A percentile compares a stretch with the other conserved stretches of the same genome.
Conservation (phyloP, 2,113 vertebrate genomes). For the Pygoscelis adeliae region DNA sequence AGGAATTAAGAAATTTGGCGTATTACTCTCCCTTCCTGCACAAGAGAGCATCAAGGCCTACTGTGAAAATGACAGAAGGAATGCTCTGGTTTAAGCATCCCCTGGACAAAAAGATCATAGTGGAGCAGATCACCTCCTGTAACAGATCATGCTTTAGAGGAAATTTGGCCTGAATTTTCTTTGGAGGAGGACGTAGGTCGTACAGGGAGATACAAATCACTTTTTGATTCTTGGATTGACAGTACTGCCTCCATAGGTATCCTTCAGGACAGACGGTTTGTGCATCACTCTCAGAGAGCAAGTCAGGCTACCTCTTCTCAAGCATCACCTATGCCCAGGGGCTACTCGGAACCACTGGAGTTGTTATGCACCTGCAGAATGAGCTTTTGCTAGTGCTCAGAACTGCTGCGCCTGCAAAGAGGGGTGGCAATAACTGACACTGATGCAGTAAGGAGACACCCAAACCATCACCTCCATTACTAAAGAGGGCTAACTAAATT, state of each 20-base stretch:
- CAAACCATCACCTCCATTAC: neutral
- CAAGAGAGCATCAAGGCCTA: neutral
- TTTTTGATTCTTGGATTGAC: neutral
- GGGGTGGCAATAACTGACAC: neutral
- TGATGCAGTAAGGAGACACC: neutral
- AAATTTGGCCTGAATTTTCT: neutral
- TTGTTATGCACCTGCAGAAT: neutral
- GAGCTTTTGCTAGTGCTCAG: neutral
- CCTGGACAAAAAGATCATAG: neutral
- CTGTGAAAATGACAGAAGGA: neutral
- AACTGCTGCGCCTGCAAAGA: neutral
- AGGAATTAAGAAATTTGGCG: neutral
- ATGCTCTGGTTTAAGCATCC: neutral
- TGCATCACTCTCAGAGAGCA: neutral
- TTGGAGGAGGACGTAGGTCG: neutral
- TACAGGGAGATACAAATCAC: neutral
- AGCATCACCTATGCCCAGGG: neutral
- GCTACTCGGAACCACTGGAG: neutral
- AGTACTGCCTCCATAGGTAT: neutral
- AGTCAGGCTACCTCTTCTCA: neutral
- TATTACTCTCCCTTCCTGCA: neutral
- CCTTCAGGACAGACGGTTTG: neutral
- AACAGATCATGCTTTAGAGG: neutral
- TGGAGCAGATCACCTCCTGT: neutral
- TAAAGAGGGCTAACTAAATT: neutral